Evolutionary conservation across 2,888 invertebrate genomes (phyloP), one percentile per base, ranked within the genome.

Genomic region (Leptura quadrifasciata): DNA sequence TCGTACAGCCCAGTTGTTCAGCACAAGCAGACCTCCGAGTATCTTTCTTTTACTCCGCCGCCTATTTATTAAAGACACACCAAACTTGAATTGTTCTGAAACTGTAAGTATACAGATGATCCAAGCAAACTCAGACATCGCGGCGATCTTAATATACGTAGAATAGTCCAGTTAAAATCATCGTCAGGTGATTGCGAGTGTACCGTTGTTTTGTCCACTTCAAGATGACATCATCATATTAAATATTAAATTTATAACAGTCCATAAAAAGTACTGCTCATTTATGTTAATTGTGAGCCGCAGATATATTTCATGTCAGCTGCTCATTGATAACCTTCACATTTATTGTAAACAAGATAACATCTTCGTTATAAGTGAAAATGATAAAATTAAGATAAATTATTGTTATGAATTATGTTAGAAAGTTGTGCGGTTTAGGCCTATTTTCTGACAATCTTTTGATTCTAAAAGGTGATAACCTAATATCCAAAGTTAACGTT

Each of bases 201-300:
- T 35, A 31, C 61, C 35, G 31, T 63, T 63, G 63, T 39, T 18
- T 58, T 58, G 15, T 58, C 58, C 58, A 9, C 24, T 27, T 27
- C 21, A 27, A 27, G 63, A 39, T 63, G 39, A 63, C 39, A 63
- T 63, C 63, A 63, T 20, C 63, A 18, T 35, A 39, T 39, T 63
- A 63, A 63, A 63, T 39, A 21, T 39, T 10, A 63, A 63, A 47
- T 47, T 47, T 47, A 47, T 47, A 47, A 47, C 47, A 47, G 15
- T n/a, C 1, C 47, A n/a, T 47, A 47, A 47, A 47, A 12, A 15
- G n/a, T n/a, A 47, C 15, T n/a, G n/a, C 47, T n/a, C 47, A 4
- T n/a, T 47, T 47, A 47, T 47, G 47, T 47, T 47, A 47, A 47
- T 47, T 47, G 47, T n/a, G 47, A n/a, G 17, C 47, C n/a, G 17